Evolutionary conservation across 2,113 vertebrate species (phyloP), one percentile per base, ranked within the genome.

Genomic region (Syngnathus floridae): DNA sequence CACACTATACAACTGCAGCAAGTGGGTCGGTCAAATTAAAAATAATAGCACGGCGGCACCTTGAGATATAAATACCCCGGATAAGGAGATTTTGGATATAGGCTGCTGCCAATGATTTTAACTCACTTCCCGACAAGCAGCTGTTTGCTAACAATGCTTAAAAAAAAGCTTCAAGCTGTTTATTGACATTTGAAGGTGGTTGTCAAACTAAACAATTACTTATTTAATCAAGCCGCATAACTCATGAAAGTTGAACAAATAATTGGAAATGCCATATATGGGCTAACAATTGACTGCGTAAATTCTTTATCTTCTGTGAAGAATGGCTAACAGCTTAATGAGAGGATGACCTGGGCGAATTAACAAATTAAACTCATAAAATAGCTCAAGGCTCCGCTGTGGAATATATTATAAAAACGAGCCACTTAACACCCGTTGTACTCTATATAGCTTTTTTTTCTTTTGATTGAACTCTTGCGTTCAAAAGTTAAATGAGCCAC

Each of bases 11-110:
- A 22, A 13, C 7, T 8, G 26, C 8, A 49, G 64, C 21, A 31
- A 65, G 70, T 68, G 41, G 71, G 43, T 55, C 48, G 68, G 74
- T 75, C 60, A 56, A 49, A 70, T 70, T 62, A 55, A 69, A 72
- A 4, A 55, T 31, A 55, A 22, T 26, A 55, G 26, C 31, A 22
- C 21, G 10, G 41, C 3, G 41, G 41, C 10, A 12, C 41, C 12
- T 43, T 43, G 41, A 43, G 13, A 43, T 43, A 13, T 3, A 43
- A 43, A 43, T 43, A 12, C 10, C 12, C 41, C 41, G 10, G 41
- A 13, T 43, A 4, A 12, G 2, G 41, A 43, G 41, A 13, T 43
- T 43, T 43, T 43, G 0, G 10, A 43, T 11, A 8, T 1, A 38
- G 38, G 38, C 38, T 7, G 9, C 9, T 7, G 38, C 38, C 6